Evolutionary conservation across 1,140 invertebrate genomes (phyloP).

Genomic region (Ips typographus): DNA sequence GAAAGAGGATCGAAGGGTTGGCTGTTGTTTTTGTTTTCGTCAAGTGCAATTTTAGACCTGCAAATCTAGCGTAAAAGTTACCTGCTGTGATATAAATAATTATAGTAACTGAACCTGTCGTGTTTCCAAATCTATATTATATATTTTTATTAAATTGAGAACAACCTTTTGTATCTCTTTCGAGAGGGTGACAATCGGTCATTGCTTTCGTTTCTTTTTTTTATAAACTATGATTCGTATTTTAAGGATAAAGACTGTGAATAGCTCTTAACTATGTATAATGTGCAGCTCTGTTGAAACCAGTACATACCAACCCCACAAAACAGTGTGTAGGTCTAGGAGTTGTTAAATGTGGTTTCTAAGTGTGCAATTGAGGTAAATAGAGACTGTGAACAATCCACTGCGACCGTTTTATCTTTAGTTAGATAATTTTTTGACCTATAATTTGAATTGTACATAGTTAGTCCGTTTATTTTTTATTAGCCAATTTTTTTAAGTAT

Average conservation of each 20-base stretch:
- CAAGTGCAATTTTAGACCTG: no score
- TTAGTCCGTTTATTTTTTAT: constrained; percentile 26
- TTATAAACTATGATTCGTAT: constrained; percentile 22
- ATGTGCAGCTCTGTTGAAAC: constrained; percentile 38
- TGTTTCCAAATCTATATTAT: background rate
- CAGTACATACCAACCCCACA: constrained; percentile 39
- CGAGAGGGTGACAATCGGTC: no score
- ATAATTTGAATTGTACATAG: constrained; percentile 31
- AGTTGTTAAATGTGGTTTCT: constrained; percentile 46
- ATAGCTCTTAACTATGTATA: constrained; percentile 36
- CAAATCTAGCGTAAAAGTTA: background rate
- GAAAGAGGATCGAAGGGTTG: no score
- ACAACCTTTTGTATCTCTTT: no score
- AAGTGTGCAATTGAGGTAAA: constrained; percentile 46
- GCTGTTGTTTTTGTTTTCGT: no score
- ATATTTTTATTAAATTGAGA: no score
- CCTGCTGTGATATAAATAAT: constrained; percentile 21
- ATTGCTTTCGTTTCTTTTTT: no score
- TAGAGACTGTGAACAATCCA: constrained; percentile 42
- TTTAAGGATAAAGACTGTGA: constrained; percentile 42
- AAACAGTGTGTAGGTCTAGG: constrained; percentile 37
- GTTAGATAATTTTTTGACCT: constrained; percentile 36
- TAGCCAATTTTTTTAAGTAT: constrained; percentile 34
- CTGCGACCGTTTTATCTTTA: constrained; percentile 23
- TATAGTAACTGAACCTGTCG: background rate